Base-by-base conservation (phyloP, 1,140 invertebrate species). In the Heliconius congener region DNA sequence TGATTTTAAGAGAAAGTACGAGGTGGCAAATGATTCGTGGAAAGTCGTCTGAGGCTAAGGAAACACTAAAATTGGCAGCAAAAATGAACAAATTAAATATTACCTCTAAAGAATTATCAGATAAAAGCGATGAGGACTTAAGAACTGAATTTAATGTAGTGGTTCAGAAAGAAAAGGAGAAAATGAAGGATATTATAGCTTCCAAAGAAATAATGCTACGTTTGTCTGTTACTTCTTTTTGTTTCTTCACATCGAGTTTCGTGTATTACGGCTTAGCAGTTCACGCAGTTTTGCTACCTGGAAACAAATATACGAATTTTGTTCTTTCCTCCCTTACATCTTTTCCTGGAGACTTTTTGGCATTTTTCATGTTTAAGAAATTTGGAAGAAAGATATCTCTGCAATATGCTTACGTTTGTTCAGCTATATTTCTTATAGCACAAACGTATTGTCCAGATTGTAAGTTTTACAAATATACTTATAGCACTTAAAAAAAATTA, bases 251-350 rank as follows among this genome's bases (percentile, higher is more conserved):
- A 3, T 96, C 96, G 76, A 96, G 96, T 13, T 96, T 97, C 76
- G 95, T 97, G 3, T 98, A 97, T 86, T 98, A 97, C 84, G 97
- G 97, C 0, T 88, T 98, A 19, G 96, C 97, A 2, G 94, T 98
- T 1, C 97, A 97, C 86, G 96, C 97, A 0, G 96, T 97, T 8
- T 95, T 96, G 42, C 91, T 98, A 37, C 96, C 96, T 39, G 97
- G 97, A 13, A 96, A 96, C 84, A 94, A 96, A 84, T 97, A 97
- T 86, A 91, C 95, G 16, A 97, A 97, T 88, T 97, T 97, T 83
- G 96, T 96, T 11, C 91, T 96, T 39, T 95, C 96, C 4, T 95
- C 96, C 1, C 82, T 96, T 1, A 95, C 96, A 0, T 96, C 97
- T 81, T 96, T 97, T 79, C 97, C 97, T 13, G 96, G 96, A 8